A percentile compares a stretch with the other conserved stretches of the same genome.
Conservation (phyloP, 2,797 vertebrate genomes). For the Rhinophrynus dorsalis region DNA sequence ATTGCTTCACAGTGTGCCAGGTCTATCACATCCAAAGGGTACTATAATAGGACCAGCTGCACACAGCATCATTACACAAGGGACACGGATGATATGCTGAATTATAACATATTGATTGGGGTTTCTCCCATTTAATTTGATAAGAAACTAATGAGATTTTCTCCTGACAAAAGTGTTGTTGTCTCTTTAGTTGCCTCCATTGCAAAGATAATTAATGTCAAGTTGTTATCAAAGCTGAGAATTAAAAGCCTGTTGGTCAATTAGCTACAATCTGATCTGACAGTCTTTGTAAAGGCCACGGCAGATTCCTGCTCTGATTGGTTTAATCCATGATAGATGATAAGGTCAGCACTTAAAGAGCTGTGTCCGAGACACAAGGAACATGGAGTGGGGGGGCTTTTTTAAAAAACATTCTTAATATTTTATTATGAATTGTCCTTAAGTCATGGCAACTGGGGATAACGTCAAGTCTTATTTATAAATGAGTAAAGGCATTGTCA, state of each 20-base stretch:
- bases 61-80: no score
- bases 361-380: not conserved
- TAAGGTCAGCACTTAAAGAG: slow-evolving; percentile 27
- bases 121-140: not conserved
- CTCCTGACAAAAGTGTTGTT: slow-evolving; percentile 50
- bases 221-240: slow-evolving; percentile 60
- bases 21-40: no score
- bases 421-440: no score
- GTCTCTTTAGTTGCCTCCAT: slow-evolving; percentile 52
- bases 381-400: no score
- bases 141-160: not conserved
- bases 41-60: no score
- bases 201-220: slow-evolving; percentile 67
- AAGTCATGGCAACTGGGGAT: no score
- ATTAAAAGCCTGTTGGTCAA: slow-evolving; percentile 55
- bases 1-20: no score
- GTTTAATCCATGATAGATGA: not conserved
- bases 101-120: not conserved
- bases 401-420: no score
- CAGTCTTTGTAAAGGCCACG: slow-evolving; percentile 58
- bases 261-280: slow-evolving; percentile 62
- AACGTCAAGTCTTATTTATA: no score
- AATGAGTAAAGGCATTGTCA: no score
- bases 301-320: slow-evolving; percentile 31
- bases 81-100: slow-evolving; percentile 1